Evolutionary conservation across 2,113 vertebrate genomes (phyloP).

Genomic region (Hydrolagus affinis): DNA sequence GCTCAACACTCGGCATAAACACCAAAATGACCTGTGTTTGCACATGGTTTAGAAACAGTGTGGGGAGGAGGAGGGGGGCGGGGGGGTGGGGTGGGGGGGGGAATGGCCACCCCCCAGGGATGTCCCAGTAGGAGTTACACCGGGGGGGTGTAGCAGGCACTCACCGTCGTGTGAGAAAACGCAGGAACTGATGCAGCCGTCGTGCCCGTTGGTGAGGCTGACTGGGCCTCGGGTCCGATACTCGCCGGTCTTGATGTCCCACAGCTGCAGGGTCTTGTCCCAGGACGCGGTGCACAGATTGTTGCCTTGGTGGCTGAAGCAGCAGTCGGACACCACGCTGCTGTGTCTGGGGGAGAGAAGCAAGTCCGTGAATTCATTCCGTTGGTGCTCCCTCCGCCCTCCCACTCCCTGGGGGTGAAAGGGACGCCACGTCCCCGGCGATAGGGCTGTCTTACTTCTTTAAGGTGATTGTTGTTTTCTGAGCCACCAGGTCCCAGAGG

Average conservation of each 20-base stretch:
- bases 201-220: conserved; percentile 46
- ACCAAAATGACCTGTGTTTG: background rate
- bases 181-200: conserved; percentile 61
- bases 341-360: conserved; percentile 40
- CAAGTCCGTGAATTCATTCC: background rate
- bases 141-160: conserved; percentile 16
- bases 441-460: conserved; percentile 45
- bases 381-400: too few species aligned
- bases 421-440: too few species aligned
- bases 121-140: too few species aligned
- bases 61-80: background rate
- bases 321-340: conserved; percentile 59
- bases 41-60: background rate
- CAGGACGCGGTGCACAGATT: conserved; percentile 65
- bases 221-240: conserved; percentile 48
- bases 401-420: too few species aligned
- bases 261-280: conserved; percentile 63
- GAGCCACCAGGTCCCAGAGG: conserved; percentile 58
- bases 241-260: conserved; percentile 55
- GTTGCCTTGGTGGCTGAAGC: conserved; percentile 56
- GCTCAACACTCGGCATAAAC: background rate
- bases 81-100: too few species aligned
- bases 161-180: conserved; percentile 57
- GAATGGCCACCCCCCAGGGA: background rate
- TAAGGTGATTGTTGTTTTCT: conserved; percentile 52